Percentiles rank a stretch among this genome's conserved stretches.
Conservation (phyloP, 2,797 vertebrate species). For the Malacoraja senta region DNA sequence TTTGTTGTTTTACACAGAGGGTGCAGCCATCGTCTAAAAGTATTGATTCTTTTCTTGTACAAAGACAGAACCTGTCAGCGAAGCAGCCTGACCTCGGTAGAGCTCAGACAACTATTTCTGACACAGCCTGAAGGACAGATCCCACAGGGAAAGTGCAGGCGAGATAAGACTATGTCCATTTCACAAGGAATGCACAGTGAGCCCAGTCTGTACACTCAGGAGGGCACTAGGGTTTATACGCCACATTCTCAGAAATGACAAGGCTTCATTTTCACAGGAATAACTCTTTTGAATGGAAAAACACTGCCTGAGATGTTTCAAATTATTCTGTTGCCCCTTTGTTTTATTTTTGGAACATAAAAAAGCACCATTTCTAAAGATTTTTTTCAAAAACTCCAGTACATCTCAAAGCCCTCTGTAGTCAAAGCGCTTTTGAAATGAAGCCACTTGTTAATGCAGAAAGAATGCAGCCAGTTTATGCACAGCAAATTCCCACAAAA, state of each 20-base stretch:
- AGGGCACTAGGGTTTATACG: constrained; percentile 43
- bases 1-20: constrained; percentile 96
- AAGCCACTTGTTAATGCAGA: neutral
- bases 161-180: constrained; percentile 65
- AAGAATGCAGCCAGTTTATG: neutral
- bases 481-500: neutral
- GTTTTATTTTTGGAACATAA: neutral
- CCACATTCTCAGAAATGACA: constrained; percentile 37
- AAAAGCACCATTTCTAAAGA: neutral
- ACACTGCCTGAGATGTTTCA: constrained; percentile 14
- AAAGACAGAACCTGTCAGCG: constrained; percentile 96
- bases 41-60: constrained; percentile 98
- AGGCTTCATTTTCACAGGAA: constrained; percentile 32
- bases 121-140: constrained; percentile 64
- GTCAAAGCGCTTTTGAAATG: neutral
- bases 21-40: constrained; percentile 95
- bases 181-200: constrained; percentile 46
- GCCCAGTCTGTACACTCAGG: constrained; percentile 44
- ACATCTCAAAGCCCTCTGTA: too few relatives aligned
- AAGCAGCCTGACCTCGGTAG: constrained; percentile 86
- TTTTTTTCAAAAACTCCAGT: neutral
- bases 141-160: constrained; percentile 60
- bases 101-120: constrained; percentile 72
- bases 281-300: constrained; percentile 23
- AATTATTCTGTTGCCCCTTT: neutral